Evolutionary conservation across 2,113 vertebrate species (phyloP).

Genomic region (Grus americana): DNA sequence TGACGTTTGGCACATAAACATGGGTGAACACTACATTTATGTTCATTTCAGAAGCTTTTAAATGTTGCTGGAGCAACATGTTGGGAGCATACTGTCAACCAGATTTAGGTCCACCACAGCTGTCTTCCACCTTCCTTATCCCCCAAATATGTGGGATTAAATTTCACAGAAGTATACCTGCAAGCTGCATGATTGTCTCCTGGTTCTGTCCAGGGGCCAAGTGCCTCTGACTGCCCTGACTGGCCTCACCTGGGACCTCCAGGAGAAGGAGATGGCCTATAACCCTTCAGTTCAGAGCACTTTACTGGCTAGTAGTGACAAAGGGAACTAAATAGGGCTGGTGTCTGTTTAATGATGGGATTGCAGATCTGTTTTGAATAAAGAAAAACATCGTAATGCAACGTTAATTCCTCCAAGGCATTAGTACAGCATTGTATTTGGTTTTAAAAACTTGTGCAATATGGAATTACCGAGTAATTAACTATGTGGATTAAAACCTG

Average conservation of each 20-base stretch:
- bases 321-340: background rate
- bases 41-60: background rate
- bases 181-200: background rate
- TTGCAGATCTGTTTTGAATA: background rate
- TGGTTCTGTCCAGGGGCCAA: accelerated
- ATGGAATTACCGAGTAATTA: background rate
- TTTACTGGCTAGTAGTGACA: background rate
- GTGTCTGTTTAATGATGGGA: background rate
- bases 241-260: background rate
- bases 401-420: background rate
- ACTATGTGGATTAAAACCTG: background rate
- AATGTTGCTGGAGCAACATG: background rate
- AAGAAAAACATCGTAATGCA: background rate
- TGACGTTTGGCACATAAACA: background rate
- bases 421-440: background rate
- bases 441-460: background rate
- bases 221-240: background rate
- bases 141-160: accelerated
- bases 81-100: background rate
- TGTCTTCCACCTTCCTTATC: background rate
- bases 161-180: background rate
- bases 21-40: background rate
- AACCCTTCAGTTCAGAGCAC: background rate
- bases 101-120: background rate
- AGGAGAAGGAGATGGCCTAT: background rate